Conservation (phyloP, 2,888 invertebrate species). For the Drosophila maculinotata region DNA sequence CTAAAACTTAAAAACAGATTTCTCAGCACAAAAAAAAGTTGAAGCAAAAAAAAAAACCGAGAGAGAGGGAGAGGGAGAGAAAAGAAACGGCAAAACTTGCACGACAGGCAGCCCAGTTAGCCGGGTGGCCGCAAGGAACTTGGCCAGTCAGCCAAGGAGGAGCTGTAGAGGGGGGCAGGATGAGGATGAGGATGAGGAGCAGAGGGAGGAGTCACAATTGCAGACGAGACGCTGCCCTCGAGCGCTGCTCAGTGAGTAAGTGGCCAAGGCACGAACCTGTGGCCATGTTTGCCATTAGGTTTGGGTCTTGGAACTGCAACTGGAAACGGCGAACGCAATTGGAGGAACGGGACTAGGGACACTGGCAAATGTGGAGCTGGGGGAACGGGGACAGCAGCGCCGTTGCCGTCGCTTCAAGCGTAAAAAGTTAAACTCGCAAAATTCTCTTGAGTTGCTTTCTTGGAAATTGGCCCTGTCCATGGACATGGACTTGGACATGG, state of each 20-base stretch:
- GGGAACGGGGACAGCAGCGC: constrained; percentile 15
- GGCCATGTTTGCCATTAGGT: constrained; percentile 60
- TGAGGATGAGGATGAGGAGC: not conserved
- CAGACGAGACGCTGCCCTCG: constrained; percentile 45
- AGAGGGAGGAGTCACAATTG: constrained; percentile 23
- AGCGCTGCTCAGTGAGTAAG: constrained; percentile 30
- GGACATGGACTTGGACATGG: constrained; percentile 30
- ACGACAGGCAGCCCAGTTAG: constrained; percentile 21
- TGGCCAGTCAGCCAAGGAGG: constrained; percentile 12
- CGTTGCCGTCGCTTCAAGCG: constrained; percentile 65
- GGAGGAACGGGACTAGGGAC: not conserved
- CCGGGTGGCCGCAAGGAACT: constrained; percentile 47
- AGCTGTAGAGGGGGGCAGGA: not conserved
- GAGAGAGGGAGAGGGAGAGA: constrained; percentile 8
- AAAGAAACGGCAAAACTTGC: constrained; percentile 50
- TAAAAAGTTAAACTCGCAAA: constrained; percentile 74
- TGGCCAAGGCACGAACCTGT: constrained; percentile 56
- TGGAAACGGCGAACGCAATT: not conserved
- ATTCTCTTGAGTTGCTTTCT: constrained; percentile 70
- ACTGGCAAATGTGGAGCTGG: not conserved
- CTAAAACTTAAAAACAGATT: constrained; percentile 78
- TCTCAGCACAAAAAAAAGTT: constrained; percentile 62
- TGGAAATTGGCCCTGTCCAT: constrained; percentile 68
- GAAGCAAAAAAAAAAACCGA: too few species aligned
- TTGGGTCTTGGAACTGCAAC: constrained; percentile 19